A percentile compares a stretch with the other conserved stretches of the same genome.
These are phyloP conservation scores for Spilarctia lutea DNA, from an alignment of 2,888 invertebrate genomes.

Conservation along the genomic window DNA sequence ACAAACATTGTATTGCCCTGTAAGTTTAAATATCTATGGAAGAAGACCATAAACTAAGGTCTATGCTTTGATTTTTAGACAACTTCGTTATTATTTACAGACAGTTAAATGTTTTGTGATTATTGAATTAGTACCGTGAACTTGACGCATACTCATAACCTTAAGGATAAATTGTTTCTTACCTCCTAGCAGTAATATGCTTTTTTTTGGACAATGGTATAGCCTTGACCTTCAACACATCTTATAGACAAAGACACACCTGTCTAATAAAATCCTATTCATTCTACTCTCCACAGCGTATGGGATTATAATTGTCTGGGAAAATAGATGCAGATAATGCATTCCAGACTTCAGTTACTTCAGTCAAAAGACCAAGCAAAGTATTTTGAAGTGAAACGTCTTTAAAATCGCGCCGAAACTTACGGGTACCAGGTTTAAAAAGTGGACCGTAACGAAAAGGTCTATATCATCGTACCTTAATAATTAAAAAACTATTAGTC, in stretches of 20 bases:
- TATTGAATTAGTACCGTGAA: background rate
- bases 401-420: too few relatives aligned
- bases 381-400: too few relatives aligned
- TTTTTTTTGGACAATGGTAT: too few relatives aligned
- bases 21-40: background rate
- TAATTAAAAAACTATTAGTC: too few relatives aligned
- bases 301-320: background rate
- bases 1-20: background rate
- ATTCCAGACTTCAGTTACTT: background rate
- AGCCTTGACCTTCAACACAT: too few relatives aligned
- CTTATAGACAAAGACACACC: background rate
- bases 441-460: too few relatives aligned
- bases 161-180: background rate
- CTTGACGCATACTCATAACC: background rate
- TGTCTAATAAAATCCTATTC: background rate
- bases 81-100: background rate
- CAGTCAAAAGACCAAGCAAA: background rate
- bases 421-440: too few relatives aligned
- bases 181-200: background rate
- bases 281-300: background rate
- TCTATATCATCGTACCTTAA: too few relatives aligned
- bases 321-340: background rate
- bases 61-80: background rate
- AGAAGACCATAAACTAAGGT: background rate
- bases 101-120: background rate